phyloP scores from a whole-genome alignment of 2,113 vertebrate species.

The Chitala chitala region DNA sequence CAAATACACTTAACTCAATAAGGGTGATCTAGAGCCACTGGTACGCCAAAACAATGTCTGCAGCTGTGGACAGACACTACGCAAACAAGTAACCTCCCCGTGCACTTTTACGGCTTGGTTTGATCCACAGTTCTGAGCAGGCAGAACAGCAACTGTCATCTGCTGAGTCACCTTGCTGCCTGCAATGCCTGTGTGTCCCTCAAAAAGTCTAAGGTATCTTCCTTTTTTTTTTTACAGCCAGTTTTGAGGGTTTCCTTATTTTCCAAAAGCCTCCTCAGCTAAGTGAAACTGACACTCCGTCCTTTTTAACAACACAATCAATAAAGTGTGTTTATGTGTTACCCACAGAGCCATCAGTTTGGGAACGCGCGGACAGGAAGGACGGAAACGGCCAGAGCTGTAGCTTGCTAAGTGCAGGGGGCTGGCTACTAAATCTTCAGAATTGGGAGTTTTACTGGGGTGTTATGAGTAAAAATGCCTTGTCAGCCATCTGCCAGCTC shows the following conservation, averaged over 20 bases:
- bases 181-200: constrained; percentile 36
- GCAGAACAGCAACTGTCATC: too few relatives aligned
- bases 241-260: constrained; percentile 76
- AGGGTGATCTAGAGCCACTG: neutral
- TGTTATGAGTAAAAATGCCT: constrained; percentile 99
- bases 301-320: constrained; percentile 97
- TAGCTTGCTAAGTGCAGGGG: constrained; percentile 93
- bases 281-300: constrained; percentile 67
- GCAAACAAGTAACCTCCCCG: neutral
- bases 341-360: constrained; percentile 98
- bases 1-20: neutral
- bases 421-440: constrained; percentile 93
- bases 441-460: constrained; percentile 99
- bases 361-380: constrained; percentile 72
- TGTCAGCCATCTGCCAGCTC: constrained; percentile 99
- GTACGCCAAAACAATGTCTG: neutral
- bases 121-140: too few relatives aligned
- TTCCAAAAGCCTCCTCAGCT: constrained; percentile 89
- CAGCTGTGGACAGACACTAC: neutral
- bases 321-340: constrained; percentile 98
- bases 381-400: constrained; percentile 83
- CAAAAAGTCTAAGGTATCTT: too few relatives aligned
- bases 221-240: constrained; percentile 55
- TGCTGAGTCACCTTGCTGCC: neutral
- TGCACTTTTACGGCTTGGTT: neutral